These are phyloP conservation scores for Pangasianodon hypophthalmus DNA, from an alignment of 2,113 vertebrate species.

Conservation along the genomic window DNA sequence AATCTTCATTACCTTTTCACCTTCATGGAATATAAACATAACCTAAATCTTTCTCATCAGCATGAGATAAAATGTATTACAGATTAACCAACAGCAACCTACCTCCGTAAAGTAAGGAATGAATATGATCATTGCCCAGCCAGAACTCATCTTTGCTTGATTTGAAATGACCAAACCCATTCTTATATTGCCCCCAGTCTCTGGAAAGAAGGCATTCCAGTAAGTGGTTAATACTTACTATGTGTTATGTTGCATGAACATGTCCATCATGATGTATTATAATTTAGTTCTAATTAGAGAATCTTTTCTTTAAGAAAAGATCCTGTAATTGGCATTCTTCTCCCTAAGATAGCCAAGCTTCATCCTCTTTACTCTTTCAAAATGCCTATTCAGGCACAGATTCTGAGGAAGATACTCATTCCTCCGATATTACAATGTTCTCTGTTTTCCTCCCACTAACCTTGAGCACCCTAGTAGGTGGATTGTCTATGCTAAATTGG, in stretches of 20 bases:
- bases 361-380: not conserved
- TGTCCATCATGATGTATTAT: not conserved
- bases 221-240: not conserved
- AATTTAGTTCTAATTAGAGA: not conserved
- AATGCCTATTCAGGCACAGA: not conserved
- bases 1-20: constrained; percentile 80
- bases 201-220: constrained; percentile 60
- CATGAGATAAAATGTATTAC: not conserved
- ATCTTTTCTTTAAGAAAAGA: not conserved
- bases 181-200: constrained; percentile 86
- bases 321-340: not conserved
- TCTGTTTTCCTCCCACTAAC: too few relatives aligned
- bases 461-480: not conserved
- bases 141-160: constrained; percentile 86
- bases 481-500: not conserved
- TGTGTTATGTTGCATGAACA: not conserved
- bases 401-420: not conserved
- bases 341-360: not conserved
- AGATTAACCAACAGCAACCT: not conserved
- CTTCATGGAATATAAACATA: constrained; percentile 62
- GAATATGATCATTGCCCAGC: constrained; percentile 86
- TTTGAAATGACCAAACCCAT: constrained; percentile 86
- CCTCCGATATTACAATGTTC: not conserved
- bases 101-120: constrained; percentile 79
- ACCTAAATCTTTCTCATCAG: not conserved